Evolutionary conservation across 2,888 invertebrate genomes (phyloP).

Genomic region (Eremobia ochroleuca): DNA sequence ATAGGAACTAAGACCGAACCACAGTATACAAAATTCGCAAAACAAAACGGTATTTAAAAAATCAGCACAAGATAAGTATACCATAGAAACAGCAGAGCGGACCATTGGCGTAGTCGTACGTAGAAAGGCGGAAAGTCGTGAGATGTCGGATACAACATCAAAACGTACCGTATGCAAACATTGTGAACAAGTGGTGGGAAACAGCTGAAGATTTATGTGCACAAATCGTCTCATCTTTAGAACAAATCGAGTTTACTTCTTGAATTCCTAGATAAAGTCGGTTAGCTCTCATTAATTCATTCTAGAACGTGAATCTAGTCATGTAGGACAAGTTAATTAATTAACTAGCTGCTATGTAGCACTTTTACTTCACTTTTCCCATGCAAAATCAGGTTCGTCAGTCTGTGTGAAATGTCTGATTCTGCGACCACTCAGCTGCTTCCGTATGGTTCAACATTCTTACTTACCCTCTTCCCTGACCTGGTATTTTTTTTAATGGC

Average conservation of each 20-base stretch:
- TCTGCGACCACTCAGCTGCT: neutral
- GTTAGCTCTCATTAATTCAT: slow-evolving; percentile 33
- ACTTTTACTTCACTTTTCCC: slow-evolving; percentile 52
- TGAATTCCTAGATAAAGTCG: neutral
- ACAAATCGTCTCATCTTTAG: slow-evolving; percentile 45
- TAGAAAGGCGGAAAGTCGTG: slow-evolving; percentile 86
- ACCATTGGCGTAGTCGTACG: slow-evolving; percentile 55
- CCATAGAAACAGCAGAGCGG: slow-evolving; percentile 25
- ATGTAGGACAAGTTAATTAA: slow-evolving; percentile 26
- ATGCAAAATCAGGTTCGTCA: slow-evolving; percentile 10
- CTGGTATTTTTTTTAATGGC: no score
- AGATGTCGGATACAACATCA: slow-evolving; percentile 82
- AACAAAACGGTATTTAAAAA: slow-evolving; percentile 21
- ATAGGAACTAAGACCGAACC: neutral
- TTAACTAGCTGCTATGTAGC: neutral
- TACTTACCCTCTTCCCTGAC: neutral
- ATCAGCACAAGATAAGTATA: slow-evolving; percentile 37
- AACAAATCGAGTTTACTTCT: slow-evolving; percentile 27
- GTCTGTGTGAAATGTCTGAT: neutral
- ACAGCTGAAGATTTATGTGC: slow-evolving; percentile 53
- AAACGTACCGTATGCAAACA: slow-evolving; percentile 72
- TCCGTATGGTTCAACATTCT: neutral
- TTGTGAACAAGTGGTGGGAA: slow-evolving; percentile 69
- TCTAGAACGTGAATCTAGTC: slow-evolving; percentile 20
- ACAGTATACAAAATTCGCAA: slow-evolving; percentile 2